Evolutionary conservation across 2,113 vertebrate genomes (phyloP), one percentile per base, ranked within the genome.

Genomic region (Prolemur simus): DNA sequence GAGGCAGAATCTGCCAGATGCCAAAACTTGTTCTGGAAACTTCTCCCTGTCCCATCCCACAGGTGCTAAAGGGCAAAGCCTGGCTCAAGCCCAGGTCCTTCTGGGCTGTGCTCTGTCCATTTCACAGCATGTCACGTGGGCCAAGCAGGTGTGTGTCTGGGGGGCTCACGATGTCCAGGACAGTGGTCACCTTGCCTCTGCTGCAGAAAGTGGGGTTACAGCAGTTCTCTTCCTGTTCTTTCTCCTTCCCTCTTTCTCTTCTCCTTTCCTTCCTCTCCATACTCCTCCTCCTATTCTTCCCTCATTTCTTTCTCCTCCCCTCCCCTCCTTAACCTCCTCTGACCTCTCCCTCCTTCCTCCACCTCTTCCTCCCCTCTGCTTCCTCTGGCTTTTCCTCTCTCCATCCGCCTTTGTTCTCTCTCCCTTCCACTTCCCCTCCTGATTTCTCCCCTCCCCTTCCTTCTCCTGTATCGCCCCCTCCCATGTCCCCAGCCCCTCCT

Each of bases 121-220:
- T 11, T 71, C 10, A 66, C 10, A 66, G 9, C 34, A 21, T 2
- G n/a, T 15, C 18, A 0, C 11, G 0, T 2, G 9, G 20, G n/a
- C 29, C 0, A 9, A 37, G 45, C 34, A 73, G 12, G 64, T 6
- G 49, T 8, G 2, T 6, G 27, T 29, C 10, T 34, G 17, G 45
- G 74, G 27, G 45, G 34, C 13, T 39, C 54, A 0, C 2, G 34
- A 56, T 32, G 25, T 39, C 21, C 14, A 0, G 60, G 29, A 21
- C 11, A 5, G 7, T 2, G 7, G 52, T 45, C 42, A 27, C 7
- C 37, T 13, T 0, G 0, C 11, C 39, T n/a, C 56, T 6, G 20
- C 39, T 14, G 54, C 12, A 3, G 34, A 14, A 73, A 17, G 56
- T 8, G 32, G 52, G 56, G 11, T 32, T 2, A 21, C 1, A 52